phyloP scores from a whole-genome alignment of 2,888 invertebrate genomes.

The Chrysolina americana region DNA sequence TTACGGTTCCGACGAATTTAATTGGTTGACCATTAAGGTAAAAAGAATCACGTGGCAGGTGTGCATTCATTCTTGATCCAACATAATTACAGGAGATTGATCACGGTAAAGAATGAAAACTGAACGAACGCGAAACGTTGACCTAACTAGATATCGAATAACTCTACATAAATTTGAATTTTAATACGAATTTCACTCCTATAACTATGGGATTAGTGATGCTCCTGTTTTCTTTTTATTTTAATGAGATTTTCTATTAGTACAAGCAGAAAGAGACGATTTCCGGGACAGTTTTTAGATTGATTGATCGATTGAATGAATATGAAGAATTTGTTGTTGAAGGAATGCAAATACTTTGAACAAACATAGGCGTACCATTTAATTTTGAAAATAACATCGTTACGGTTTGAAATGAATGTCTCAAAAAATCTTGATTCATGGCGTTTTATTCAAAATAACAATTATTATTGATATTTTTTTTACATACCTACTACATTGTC shows the following conservation, averaged over 20 bases:
- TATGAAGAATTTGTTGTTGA: slow-evolving; percentile 14
- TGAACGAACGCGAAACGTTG: slow-evolving; percentile 58
- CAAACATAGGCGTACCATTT: slow-evolving; percentile 1
- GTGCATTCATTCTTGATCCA: slow-evolving; percentile 41
- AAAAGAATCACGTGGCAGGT: slow-evolving; percentile 36
- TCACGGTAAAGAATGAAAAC: slow-evolving; percentile 59
- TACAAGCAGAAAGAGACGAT: slow-evolving; percentile 11
- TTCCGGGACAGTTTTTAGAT: slow-evolving; percentile 21
- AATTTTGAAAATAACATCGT: background rate
- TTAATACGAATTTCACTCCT: slow-evolving; percentile 55
- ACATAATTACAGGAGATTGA: slow-evolving; percentile 58
- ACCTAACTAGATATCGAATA: slow-evolving; percentile 60
- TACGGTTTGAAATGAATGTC: too few species aligned
- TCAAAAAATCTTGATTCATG: too few species aligned
- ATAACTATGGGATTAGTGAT: slow-evolving; percentile 55
- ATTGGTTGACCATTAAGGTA: slow-evolving; percentile 27
- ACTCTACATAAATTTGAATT: slow-evolving; percentile 63
- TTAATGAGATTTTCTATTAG: slow-evolving; percentile 36
- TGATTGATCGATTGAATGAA: slow-evolving; percentile 19
- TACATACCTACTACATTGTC: too few species aligned
- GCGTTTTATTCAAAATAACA: too few species aligned
- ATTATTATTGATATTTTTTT: too few species aligned
- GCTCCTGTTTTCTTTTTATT: slow-evolving; percentile 52
- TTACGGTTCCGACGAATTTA: slow-evolving; percentile 35
- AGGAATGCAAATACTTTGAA: background rate